phyloP scores from a whole-genome alignment of 2,888 invertebrate species.

The Thecocarcelia acutangulata region DNA sequence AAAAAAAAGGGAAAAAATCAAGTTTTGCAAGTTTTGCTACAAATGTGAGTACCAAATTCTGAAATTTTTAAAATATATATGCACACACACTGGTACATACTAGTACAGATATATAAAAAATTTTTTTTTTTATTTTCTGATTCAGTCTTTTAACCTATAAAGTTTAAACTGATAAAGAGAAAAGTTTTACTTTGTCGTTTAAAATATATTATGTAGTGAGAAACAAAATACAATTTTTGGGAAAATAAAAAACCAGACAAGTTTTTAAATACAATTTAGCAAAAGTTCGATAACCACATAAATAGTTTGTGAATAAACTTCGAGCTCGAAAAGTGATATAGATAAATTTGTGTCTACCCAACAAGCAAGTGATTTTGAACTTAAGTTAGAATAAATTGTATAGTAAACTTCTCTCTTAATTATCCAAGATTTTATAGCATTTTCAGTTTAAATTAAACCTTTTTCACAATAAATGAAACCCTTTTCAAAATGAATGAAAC shows the following conservation, averaged over 20 bases:
- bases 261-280: constrained; percentile 61
- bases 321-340: background rate
- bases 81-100: too few relatives aligned
- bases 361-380: background rate
- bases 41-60: background rate
- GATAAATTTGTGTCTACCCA: background rate
- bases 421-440: too few relatives aligned
- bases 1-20: constrained; percentile 20
- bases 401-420: too few relatives aligned
- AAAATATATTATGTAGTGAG: constrained; percentile 50
- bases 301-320: constrained; percentile 53
- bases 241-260: constrained; percentile 45
- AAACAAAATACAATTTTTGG: constrained; percentile 13
- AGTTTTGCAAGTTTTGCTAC: background rate
- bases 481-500: too few relatives aligned
- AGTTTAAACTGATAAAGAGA: constrained; percentile 61
- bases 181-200: constrained; percentile 55
- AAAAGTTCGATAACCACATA: constrained; percentile 63
- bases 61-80: too few relatives aligned
- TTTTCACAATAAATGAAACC: too few relatives aligned
- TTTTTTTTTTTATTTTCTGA: background rate
- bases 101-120: background rate
- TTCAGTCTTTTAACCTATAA: constrained; percentile 32
- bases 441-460: too few relatives aligned
- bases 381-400: too few relatives aligned